phyloP scores from a whole-genome alignment of 2,797 vertebrate genomes.

The Labeo calbasu region DNA sequence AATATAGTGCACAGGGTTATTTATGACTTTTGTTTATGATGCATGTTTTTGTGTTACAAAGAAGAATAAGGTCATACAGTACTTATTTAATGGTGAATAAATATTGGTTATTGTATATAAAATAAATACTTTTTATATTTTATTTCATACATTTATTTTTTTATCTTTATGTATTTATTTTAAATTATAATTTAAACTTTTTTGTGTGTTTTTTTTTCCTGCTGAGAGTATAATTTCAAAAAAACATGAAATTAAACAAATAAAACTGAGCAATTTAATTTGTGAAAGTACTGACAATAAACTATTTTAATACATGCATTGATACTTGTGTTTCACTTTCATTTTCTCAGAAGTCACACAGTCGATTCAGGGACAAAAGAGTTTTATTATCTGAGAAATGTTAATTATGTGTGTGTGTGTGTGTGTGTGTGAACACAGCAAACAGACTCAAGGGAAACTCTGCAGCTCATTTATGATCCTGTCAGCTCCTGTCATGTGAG shows the following conservation, averaged over 20 bases:
- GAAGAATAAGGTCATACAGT: too few relatives aligned
- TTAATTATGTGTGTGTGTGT: constrained; percentile 20
- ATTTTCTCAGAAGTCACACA: not conserved
- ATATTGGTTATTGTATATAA: not conserved
- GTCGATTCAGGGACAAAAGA: not conserved
- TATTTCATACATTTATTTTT: not conserved
- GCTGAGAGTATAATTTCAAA: not conserved
- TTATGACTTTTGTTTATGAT: too few relatives aligned
- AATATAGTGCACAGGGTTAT: too few relatives aligned
- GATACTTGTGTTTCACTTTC: constrained; percentile 1
- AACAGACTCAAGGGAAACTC: not conserved
- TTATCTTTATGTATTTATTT: not conserved
- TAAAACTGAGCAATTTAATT: not conserved
- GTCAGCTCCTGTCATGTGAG: not conserved
- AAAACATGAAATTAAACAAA: not conserved
- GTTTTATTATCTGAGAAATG: not conserved
- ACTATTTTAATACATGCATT: not conserved
- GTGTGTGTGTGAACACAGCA: not conserved
- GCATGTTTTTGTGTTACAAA: too few relatives aligned
- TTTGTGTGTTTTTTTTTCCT: not conserved
- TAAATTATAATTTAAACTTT: too few relatives aligned
- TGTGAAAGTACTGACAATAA: not conserved
- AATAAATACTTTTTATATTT: too few relatives aligned
- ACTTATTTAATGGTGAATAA: not conserved
- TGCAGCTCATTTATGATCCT: not conserved